Conservation (phyloP, 2,888 invertebrate genomes). For the Coleophora deauratella region DNA sequence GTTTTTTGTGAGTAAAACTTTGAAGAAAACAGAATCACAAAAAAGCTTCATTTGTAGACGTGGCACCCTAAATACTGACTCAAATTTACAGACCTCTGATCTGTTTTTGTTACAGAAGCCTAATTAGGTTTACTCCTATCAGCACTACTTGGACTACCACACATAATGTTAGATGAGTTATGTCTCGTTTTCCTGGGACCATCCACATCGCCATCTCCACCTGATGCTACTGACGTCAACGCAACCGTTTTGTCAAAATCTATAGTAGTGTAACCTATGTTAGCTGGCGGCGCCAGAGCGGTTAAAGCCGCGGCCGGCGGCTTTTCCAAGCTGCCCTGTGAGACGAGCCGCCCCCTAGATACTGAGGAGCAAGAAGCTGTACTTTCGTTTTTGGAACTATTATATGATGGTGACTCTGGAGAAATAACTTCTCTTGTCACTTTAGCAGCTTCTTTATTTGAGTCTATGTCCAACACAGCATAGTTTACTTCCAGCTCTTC, state of each 20-base stretch:
- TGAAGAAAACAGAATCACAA: too few species aligned
- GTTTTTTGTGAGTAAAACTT: too few species aligned
- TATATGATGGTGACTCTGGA: constrained; percentile 45
- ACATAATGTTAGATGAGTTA: constrained; percentile 80
- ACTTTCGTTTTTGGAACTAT: constrained; percentile 47
- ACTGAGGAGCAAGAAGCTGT: constrained; percentile 41
- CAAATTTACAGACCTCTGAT: background rate
- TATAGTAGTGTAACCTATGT: constrained; percentile 89
- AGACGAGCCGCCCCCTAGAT: constrained; percentile 39
- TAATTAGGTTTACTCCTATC: constrained; percentile 32
- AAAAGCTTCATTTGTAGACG: too few species aligned
- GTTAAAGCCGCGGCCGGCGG: constrained; percentile 21
- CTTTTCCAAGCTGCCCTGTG: constrained; percentile 52
- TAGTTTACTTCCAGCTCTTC: constrained; percentile 78
- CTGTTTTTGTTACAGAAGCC: background rate
- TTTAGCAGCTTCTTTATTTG: constrained; percentile 53
- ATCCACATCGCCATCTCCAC: constrained; percentile 79
- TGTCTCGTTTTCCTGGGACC: constrained; percentile 87
- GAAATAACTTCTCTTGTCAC: constrained; percentile 34
- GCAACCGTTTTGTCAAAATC: constrained; percentile 96
- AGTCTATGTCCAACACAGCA: constrained; percentile 84
- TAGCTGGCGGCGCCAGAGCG: constrained; percentile 73
- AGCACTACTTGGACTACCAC: constrained; percentile 52
- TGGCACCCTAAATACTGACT: too few species aligned
- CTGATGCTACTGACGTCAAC: constrained; percentile 84